A percentile compares a stretch with the other conserved stretches of the same genome.
Evolutionary conservation across 2,888 invertebrate genomes (phyloP).

Genomic region (Noctua fimbriata): DNA sequence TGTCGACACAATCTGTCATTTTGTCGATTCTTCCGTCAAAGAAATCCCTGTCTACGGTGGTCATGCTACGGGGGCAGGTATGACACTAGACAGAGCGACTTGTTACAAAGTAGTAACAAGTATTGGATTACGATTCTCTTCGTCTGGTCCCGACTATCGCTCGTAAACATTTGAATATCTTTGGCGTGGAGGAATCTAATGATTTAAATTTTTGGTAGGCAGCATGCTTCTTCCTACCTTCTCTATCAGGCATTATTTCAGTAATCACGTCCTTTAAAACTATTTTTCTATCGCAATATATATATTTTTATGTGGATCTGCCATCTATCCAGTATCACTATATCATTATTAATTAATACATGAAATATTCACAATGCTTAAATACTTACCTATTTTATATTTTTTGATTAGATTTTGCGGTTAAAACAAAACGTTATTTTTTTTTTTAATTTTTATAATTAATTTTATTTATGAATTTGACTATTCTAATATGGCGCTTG

Average conservation of each 20-base stretch:
- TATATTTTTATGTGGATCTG: conserved; percentile 5
- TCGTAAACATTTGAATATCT: too few species aligned
- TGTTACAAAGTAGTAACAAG: too few species aligned
- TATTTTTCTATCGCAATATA: background rate
- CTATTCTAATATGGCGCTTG: conserved; percentile 6
- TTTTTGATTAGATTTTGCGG: conserved; percentile 10
- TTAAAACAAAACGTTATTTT: conserved; percentile 3
- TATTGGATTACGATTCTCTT: too few species aligned
- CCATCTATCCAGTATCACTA: background rate
- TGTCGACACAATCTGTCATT: too few species aligned
- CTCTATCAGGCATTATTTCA: background rate
- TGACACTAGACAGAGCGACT: too few species aligned
- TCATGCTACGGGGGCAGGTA: too few species aligned
- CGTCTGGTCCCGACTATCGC: too few species aligned
- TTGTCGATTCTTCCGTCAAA: too few species aligned
- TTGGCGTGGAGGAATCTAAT: background rate
- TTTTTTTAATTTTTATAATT: conserved; percentile 9
- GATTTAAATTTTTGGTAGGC: background rate
- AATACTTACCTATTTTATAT: background rate
- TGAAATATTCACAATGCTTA: conserved; percentile 6
- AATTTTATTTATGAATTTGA: conserved; percentile 12
- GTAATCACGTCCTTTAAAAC: background rate
- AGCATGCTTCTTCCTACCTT: background rate
- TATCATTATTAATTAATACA: background rate
- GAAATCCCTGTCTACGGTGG: too few species aligned